These are phyloP conservation scores for Tichodroma muraria DNA, from an alignment of 2,113 vertebrate species.

Conservation along the genomic window DNA sequence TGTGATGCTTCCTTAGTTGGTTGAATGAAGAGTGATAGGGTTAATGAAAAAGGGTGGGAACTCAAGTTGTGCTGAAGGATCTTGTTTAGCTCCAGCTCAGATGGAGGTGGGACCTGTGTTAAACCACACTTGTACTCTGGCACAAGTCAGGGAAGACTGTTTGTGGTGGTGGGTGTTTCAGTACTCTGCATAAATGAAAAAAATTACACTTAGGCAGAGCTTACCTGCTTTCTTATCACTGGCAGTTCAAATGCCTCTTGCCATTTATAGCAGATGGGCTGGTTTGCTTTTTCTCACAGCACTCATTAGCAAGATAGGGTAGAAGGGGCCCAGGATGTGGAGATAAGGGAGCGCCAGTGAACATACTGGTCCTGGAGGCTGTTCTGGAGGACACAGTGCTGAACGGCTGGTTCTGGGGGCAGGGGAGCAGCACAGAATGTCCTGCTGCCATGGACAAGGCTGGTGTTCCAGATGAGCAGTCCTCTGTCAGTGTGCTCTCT, in stretches of 20 bases:
- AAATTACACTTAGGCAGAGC: not conserved
- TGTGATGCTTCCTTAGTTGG: not conserved
- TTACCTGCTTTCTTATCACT: not conserved
- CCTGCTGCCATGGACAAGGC: accelerated
- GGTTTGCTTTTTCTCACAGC: not conserved
- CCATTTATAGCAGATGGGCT: not conserved
- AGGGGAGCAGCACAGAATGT: not conserved
- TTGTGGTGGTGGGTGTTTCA: not conserved
- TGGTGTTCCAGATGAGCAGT: not conserved
- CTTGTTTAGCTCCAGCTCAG: not conserved
- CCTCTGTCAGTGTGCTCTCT: accelerated
- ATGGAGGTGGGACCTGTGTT: not conserved
- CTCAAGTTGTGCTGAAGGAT: not conserved
- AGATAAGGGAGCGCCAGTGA: not conserved
- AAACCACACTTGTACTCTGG: not conserved
- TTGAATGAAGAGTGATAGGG: not conserved
- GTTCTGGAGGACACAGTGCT: not conserved
- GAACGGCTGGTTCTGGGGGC: accelerated
- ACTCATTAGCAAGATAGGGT: not conserved
- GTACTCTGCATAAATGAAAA: not conserved
- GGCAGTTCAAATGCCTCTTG: not conserved
- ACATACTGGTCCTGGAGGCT: not conserved
- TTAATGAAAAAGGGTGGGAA: not conserved
- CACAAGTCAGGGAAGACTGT: not conserved
- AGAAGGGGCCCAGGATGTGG: not conserved